Conservation (phyloP, 2,888 invertebrate species). For the Stomorhina lunata region DNA sequence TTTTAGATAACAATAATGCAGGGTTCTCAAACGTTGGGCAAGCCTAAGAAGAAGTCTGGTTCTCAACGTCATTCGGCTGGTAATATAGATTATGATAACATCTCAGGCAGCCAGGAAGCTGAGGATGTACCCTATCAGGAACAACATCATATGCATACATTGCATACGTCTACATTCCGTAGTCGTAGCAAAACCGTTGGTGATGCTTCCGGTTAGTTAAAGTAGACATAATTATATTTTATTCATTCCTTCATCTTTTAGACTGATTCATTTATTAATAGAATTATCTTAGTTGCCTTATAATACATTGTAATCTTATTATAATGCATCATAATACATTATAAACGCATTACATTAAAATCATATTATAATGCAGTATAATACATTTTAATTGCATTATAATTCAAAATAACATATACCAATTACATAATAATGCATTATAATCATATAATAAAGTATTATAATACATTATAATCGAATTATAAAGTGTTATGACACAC, state of each 20-base stretch:
- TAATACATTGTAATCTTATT: too few relatives aligned
- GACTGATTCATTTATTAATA: neutral
- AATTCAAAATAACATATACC: too few relatives aligned
- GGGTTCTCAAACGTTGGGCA: conserved; percentile 90
- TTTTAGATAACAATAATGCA: conserved; percentile 84
- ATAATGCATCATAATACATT: too few relatives aligned
- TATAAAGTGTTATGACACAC: too few relatives aligned
- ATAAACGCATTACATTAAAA: too few relatives aligned
- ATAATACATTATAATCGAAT: too few relatives aligned
- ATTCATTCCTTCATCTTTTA: neutral
- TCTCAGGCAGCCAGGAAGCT: conserved; percentile 88
- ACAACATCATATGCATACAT: conserved; percentile 73
- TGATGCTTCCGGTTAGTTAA: conserved; percentile 86
- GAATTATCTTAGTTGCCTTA: too few relatives aligned
- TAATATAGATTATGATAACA: conserved; percentile 91
- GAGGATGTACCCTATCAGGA: conserved; percentile 82
- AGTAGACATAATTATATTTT: neutral
- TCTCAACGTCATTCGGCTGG: conserved; percentile 90
- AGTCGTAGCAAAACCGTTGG: conserved; percentile 95
- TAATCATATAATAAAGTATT: too few relatives aligned
- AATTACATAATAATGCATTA: too few relatives aligned
- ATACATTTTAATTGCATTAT: too few relatives aligned
- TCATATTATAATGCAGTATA: too few relatives aligned
- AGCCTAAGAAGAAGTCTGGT: conserved; percentile 88
- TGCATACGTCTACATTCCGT: conserved; percentile 82